These are phyloP conservation scores for Apomyelois bistriatella DNA, from an alignment of 2,888 invertebrate species.

Conservation along the genomic window DNA sequence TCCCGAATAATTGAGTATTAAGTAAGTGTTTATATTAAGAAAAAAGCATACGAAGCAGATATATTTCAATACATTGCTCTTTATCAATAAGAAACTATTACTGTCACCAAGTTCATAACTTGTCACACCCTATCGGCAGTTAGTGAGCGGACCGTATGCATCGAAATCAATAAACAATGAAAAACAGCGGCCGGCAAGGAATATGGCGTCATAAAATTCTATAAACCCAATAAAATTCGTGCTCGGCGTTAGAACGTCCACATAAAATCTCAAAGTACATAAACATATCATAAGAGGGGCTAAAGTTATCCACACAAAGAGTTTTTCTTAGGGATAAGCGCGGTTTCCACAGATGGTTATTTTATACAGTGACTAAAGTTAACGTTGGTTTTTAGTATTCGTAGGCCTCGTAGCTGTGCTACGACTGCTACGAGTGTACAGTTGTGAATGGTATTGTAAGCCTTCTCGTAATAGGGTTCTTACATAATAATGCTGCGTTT, in stretches of 20 bases:
- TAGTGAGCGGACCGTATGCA: constrained; percentile 39
- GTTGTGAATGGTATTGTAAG: not conserved
- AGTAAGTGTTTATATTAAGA: too few species aligned
- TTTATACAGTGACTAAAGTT: constrained; percentile 74
- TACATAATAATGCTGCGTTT: not conserved
- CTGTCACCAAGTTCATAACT: constrained; percentile 20
- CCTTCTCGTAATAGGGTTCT: constrained; percentile 5
- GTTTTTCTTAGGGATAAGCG: constrained; percentile 73
- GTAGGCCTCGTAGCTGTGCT: constrained; percentile 29
- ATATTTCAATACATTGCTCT: too few species aligned
- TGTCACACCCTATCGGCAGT: constrained; percentile 37
- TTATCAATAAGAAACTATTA: constrained; percentile 3
- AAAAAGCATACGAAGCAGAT: too few species aligned
- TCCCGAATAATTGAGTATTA: too few species aligned
- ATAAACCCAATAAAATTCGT: constrained; percentile 79
- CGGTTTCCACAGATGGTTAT: constrained; percentile 75
- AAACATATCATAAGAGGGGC: constrained; percentile 79
- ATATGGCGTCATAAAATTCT: constrained; percentile 76
- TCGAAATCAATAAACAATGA: constrained; percentile 76
- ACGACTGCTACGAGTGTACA: constrained; percentile 21
- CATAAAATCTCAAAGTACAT: constrained; percentile 79
- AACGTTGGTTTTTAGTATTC: constrained; percentile 54
- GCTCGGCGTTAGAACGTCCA: constrained; percentile 75
- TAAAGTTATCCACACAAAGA: constrained; percentile 73
- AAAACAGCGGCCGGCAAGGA: constrained; percentile 70